These are phyloP conservation scores for Epizoanthus fatuus DNA, from an alignment of 92 coral and sea anemone genomes.

Conservation along the genomic window DNA sequence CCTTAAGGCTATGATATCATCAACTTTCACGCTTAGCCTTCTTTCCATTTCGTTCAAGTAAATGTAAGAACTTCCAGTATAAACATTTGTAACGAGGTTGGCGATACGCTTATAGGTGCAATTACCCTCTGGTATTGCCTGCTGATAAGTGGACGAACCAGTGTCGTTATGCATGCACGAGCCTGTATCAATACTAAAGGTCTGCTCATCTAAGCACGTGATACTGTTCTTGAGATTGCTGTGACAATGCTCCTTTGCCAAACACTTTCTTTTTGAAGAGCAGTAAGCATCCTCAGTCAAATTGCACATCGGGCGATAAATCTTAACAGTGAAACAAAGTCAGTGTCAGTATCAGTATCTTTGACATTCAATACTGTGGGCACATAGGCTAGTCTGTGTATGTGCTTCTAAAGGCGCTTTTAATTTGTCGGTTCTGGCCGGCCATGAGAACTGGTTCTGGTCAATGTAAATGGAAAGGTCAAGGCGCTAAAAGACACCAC, in stretches of 20 bases:
- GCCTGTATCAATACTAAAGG: background rate
- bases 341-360: background rate
- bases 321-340: background rate
- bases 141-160: background rate
- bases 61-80: background rate
- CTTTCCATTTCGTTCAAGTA: background rate
- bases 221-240: background rate
- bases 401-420: no score
- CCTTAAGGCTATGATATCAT: background rate
- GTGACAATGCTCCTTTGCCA: background rate
- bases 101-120: background rate
- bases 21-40: background rate
- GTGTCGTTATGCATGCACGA: background rate
- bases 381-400: background rate
- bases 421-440: no score
- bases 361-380: background rate
- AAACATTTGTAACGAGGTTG: background rate
- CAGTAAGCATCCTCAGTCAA: background rate
- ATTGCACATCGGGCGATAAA: background rate
- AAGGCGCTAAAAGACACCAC: no score
- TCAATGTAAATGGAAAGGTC: no score
- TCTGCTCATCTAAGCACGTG: background rate
- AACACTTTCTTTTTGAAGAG: background rate
- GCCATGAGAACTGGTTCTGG: no score
- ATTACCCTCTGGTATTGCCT: conserved; percentile 5